These are phyloP conservation scores for Pristionchus entomophagus DNA, from an alignment of 2,888 invertebrate species.

Conservation along the genomic window DNA sequence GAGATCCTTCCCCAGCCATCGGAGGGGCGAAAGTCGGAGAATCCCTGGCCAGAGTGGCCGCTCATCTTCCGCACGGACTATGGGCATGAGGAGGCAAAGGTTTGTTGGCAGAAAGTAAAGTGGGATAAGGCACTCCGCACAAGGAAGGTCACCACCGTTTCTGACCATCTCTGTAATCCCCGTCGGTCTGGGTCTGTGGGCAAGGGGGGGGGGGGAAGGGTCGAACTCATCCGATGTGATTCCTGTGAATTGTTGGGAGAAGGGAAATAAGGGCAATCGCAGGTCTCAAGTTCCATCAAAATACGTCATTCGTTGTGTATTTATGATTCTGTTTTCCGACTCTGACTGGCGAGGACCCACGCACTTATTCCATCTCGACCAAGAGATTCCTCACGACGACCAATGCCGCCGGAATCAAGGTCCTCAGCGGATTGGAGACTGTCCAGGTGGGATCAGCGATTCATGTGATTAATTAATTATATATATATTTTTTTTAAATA, in stretches of 20 bases:
- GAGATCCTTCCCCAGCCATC: conserved; percentile 97
- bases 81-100: conserved; percentile 95
- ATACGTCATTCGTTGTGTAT: too few relatives aligned
- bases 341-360: conserved; percentile 89
- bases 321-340: conserved; percentile 5
- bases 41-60: conserved; percentile 99
- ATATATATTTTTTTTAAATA: background rate
- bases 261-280: too few relatives aligned
- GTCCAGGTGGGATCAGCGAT: conserved; percentile 92
- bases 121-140: too few relatives aligned
- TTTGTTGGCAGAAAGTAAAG: background rate
- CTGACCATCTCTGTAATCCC: too few relatives aligned
- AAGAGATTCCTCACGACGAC: conserved; percentile 79
- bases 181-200: background rate
- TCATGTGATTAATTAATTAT: background rate
- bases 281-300: too few relatives aligned
- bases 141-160: too few relatives aligned
- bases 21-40: conserved; percentile 86
- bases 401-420: conserved; percentile 67
- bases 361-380: conserved; percentile 92
- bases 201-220: background rate
- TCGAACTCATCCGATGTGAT: background rate
- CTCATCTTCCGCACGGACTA: conserved; percentile 96
- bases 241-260: background rate
- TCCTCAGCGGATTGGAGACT: conserved; percentile 88